These are phyloP conservation scores for Hydractinia echinata DNA, from an alignment of 30 jellyfish, hydroid and myxozoan genomes.

Conservation along the genomic window DNA sequence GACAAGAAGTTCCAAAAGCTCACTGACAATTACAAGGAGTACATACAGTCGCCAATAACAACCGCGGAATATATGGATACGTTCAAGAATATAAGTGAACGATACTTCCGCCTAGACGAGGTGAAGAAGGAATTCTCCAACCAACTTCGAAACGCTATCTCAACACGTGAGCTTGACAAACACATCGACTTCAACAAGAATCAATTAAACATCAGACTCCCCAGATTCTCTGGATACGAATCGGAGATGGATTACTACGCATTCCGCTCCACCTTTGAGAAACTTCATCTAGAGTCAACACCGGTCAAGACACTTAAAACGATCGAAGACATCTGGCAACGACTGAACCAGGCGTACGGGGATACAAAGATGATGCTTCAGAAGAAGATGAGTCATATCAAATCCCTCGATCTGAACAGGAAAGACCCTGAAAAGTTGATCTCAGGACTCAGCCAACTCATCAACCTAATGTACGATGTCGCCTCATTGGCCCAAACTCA, in stretches of 20 bases:
- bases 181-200: not conserved
- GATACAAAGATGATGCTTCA: conserved; percentile 14
- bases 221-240: conserved; percentile 13
- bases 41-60: not conserved
- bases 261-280: conserved; percentile 5
- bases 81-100: not conserved
- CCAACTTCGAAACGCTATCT: not conserved
- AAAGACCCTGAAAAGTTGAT: conserved; percentile 6
- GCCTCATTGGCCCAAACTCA: conserved; percentile 7
- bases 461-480: conserved; percentile 23
- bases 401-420: not conserved
- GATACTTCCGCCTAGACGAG: not conserved
- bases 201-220: conserved; percentile 7
- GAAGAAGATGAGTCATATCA: conserved; percentile 7
- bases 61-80: not conserved
- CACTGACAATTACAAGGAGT: conserved; percentile 1
- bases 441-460: conserved; percentile 10
- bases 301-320: conserved; percentile 22
- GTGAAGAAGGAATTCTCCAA: too few relatives aligned
- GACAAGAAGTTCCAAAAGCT: not conserved
- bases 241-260: conserved; percentile 8
- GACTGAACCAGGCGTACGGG: conserved; percentile 13
- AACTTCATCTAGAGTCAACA: conserved; percentile 3
- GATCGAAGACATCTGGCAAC: conserved; percentile 21
- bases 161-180: not conserved